A percentile compares a stretch with the other conserved stretches of the same genome.
Evolutionary conservation across 2,888 invertebrate genomes (phyloP).

Genomic region (Creontiades dilutus): DNA sequence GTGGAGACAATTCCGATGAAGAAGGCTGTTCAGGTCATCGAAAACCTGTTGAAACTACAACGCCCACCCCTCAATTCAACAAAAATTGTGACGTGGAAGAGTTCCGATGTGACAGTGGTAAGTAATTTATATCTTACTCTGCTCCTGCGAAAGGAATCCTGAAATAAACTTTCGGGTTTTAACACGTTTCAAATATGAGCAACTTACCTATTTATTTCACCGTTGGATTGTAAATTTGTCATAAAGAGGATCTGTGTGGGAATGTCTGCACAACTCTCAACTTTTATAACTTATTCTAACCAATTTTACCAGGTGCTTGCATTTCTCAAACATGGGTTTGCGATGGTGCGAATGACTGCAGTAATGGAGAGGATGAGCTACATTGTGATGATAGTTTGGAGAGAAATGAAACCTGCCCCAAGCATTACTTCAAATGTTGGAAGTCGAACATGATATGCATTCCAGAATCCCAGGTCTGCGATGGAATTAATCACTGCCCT

Average conservation of each 20-base stretch:
- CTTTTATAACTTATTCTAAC: too few species aligned
- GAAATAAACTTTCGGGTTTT: background rate
- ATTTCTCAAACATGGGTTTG: conserved; percentile 83
- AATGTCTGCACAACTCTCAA: too few species aligned
- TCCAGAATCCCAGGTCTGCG: conserved; percentile 80
- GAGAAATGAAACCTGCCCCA: conserved; percentile 73
- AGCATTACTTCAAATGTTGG: conserved; percentile 82
- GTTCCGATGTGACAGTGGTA: conserved; percentile 74
- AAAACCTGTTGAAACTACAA: conserved; percentile 75
- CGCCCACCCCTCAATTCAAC: conserved; percentile 76
- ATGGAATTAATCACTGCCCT: conserved; percentile 81
- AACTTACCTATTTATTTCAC: too few species aligned
- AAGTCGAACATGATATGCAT: conserved; percentile 83
- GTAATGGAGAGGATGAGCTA: conserved; percentile 83
- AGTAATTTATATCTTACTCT: background rate
- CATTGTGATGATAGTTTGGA: conserved; percentile 78
- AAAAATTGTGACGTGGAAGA: conserved; percentile 63
- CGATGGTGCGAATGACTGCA: conserved; percentile 82
- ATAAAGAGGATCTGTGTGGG: too few species aligned
- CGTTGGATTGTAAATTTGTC: too few species aligned
- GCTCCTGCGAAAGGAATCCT: background rate
- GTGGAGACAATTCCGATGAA: conserved; percentile 88
- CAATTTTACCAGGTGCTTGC: conserved; percentile 79
- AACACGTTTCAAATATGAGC: too few species aligned
- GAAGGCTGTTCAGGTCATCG: conserved; percentile 79